phyloP scores from a whole-genome alignment of 2,888 invertebrate species.

The Crossocerus cetratus region DNA sequence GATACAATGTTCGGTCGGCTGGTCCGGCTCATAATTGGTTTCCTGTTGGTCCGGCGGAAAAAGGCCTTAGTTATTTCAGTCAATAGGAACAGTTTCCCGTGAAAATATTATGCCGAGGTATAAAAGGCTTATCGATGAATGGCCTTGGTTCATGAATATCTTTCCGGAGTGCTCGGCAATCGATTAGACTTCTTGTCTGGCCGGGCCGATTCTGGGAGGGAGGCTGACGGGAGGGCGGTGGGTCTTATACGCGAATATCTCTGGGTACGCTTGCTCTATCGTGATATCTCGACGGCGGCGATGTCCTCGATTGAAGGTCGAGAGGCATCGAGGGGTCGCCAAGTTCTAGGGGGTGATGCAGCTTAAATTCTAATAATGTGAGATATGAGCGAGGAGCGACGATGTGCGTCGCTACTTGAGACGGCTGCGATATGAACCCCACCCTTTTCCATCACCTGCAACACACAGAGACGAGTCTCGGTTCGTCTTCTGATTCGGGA shows the following conservation, averaged over 20 bases:
- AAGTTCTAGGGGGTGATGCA: constrained; percentile 22
- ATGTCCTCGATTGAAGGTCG: constrained; percentile 35
- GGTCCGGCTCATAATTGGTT: too few relatives aligned
- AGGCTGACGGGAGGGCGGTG: neutral
- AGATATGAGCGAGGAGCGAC: constrained; percentile 59
- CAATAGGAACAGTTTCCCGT: too few relatives aligned
- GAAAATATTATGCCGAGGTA: too few relatives aligned
- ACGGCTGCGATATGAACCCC: constrained; percentile 42
- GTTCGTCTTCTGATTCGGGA: neutral
- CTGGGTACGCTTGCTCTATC: constrained; percentile 22
- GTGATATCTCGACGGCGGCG: constrained; percentile 13
- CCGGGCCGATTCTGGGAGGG: too few relatives aligned
- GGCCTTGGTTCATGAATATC: too few relatives aligned
- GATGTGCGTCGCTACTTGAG: constrained; percentile 47
- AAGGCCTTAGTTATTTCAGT: too few relatives aligned
- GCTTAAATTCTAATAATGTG: constrained; percentile 66
- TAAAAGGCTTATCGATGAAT: too few relatives aligned
- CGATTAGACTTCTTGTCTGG: too few relatives aligned
- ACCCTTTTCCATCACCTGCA: constrained; percentile 40
- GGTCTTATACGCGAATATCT: constrained; percentile 20
- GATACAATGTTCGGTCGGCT: too few relatives aligned
- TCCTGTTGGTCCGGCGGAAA: too few relatives aligned
- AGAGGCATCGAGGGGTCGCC: neutral
- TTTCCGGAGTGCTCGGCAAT: too few relatives aligned
- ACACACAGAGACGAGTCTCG: neutral